Conservation (phyloP, 2,888 invertebrate genomes). For the Plagodis pulveraria region DNA sequence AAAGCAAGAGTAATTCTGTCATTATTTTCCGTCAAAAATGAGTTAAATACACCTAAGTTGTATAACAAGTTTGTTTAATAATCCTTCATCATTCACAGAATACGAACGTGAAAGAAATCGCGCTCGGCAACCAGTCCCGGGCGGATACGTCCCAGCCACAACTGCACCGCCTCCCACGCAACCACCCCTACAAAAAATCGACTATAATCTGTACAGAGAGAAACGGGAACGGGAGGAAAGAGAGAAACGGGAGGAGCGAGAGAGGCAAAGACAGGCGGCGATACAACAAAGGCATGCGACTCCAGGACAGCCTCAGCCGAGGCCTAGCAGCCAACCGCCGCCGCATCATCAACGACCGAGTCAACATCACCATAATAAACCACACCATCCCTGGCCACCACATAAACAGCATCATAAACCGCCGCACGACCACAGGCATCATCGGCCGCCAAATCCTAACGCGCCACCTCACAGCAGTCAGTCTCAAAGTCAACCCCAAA, state of each 20-base stretch:
- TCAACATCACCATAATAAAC: slow-evolving; percentile 62
- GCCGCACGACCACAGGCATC: slow-evolving; percentile 70
- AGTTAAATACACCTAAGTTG: no score
- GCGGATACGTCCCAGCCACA: slow-evolving; percentile 76
- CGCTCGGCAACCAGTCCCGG: slow-evolving; percentile 64
- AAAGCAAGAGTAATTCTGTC: no score
- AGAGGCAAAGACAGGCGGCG: slow-evolving; percentile 58
- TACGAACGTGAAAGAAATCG: slow-evolving; percentile 75
- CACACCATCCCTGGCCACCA: slow-evolving; percentile 64
- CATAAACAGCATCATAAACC: slow-evolving; percentile 67
- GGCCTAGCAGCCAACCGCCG: slow-evolving; percentile 43
- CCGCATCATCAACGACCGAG: slow-evolving; percentile 52
- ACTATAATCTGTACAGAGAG: slow-evolving; percentile 87
- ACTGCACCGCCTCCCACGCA: slow-evolving; percentile 57
- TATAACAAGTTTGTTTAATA: not conserved
- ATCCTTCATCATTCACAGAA: slow-evolving; percentile 49
- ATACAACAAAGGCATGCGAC: slow-evolving; percentile 40
- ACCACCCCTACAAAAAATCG: slow-evolving; percentile 79
- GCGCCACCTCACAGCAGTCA: not conserved
- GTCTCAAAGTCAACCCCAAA: slow-evolving; percentile 35
- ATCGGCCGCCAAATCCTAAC: slow-evolving; percentile 51
- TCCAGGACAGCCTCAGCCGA: slow-evolving; percentile 46
- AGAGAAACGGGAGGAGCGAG: slow-evolving; percentile 71
- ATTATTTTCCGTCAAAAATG: no score
- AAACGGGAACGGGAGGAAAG: slow-evolving; percentile 86